These are phyloP conservation scores for Vultur gryphus DNA, from an alignment of 2,797 vertebrate species.

Conservation along the genomic window DNA sequence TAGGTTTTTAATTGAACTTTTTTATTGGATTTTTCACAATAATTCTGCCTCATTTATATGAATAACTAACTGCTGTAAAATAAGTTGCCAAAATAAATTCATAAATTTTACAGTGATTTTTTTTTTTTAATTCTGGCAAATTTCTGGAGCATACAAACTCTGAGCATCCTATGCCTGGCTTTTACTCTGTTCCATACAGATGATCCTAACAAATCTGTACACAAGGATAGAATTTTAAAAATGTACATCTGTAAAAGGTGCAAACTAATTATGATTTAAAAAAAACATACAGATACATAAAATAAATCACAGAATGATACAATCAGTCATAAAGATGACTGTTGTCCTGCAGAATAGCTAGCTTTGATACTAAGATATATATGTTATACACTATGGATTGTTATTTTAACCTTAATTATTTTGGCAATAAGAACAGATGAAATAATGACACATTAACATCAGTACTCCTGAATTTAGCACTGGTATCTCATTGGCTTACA, in stretches of 20 bases:
- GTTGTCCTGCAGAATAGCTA: background rate
- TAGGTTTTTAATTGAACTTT: conserved; percentile 67
- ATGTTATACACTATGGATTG: background rate
- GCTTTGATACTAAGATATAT: background rate
- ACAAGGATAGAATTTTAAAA: background rate
- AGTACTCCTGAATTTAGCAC: background rate
- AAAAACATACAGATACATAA: background rate
- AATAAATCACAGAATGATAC: background rate
- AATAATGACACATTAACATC: background rate
- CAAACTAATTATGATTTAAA: background rate
- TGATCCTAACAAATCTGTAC: background rate
- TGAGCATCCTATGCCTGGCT: background rate
- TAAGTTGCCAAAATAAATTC: conserved; percentile 60
- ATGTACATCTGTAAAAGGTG: background rate
- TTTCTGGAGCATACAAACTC: background rate
- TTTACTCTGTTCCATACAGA: background rate
- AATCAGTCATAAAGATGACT: background rate
- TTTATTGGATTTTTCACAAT: conserved; percentile 60
- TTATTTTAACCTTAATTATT: background rate
- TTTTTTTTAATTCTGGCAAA: background rate
- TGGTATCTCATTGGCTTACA: background rate
- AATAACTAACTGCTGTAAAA: conserved; percentile 64
- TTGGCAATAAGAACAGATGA: background rate
- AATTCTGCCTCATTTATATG: conserved; percentile 59
- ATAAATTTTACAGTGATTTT: background rate